Base-by-base conservation (phyloP, 2,888 invertebrate species). In the Carabus problematicus region DNA sequence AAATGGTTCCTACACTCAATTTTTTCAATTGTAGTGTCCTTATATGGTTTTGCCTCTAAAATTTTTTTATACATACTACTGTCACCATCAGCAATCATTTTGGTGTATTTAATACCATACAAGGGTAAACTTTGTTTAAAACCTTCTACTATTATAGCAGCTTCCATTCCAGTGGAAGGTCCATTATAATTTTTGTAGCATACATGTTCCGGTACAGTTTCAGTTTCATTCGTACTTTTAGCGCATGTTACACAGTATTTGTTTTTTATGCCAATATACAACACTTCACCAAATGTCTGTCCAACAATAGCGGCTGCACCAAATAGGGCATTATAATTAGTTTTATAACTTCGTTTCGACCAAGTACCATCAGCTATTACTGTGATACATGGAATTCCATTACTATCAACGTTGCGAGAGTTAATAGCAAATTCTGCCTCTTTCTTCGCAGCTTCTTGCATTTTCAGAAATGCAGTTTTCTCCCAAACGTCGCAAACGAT, bases 31-130 rank as follows among this genome's bases (percentile, higher is more conserved):
- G 72, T 69, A 58, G 70, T 47, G 64, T 69, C 58, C 11, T 59
- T 29, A 56, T 75, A 74, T 12, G 72, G 73, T 55, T 70, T 55
- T 4, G 70, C 55, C 67, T 72, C 70, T 14, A 71, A 7, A 11
- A 70, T 71, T 70, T 63, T 71, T 43, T 56, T 70, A 52, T 72
- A 71, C 6, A 61, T 71, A 42, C 67, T 71, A 16, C 71, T 70
- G 60, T 72, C 70, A 47, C 72, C 72, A 54, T 70, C 70, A 39
- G 70, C 59, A 47, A 64, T 66, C 18, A 70, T 29, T 66, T 55
- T 62, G 6, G 8, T 18, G 52, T 70, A 66, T 45, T n/a, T n/a
- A n/a, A n/a, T n/a, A n/a, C n/a, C n/a, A n/a, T n/a, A n/a, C n/a
- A n/a, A n/a, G n/a, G n/a, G n/a, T n/a, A n/a, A n/a, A n/a, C n/a